Percentiles rank a stretch among this genome's conserved stretches.
phyloP scores from a whole-genome alignment of 1,140 invertebrate species.

The Babylonia areolata region DNA sequence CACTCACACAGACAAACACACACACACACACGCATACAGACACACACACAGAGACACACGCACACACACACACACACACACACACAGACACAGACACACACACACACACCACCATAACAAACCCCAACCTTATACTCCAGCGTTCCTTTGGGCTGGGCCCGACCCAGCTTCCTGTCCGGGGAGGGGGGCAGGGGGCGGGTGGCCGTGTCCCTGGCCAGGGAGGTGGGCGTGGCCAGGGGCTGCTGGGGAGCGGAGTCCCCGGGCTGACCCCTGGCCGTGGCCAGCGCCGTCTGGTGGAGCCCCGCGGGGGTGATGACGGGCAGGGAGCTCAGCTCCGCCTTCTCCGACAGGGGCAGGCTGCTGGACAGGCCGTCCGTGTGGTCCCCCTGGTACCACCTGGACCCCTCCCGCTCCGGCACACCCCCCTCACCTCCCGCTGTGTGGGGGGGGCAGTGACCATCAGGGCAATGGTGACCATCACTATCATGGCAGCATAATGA shows the following conservation, averaged over 20 bases:
- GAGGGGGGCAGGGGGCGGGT: not conserved
- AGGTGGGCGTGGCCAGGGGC: not conserved
- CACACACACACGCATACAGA: not conserved
- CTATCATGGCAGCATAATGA: too few species aligned
- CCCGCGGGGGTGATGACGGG: slow-evolving; percentile 29
- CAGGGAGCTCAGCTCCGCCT: slow-evolving; percentile 19
- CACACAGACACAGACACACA: not conserved
- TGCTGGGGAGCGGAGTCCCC: not conserved
- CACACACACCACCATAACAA: too few species aligned
- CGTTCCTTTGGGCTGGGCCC: slow-evolving; percentile 47
- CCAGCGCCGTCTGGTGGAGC: slow-evolving; percentile 38
- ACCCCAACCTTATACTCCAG: slow-evolving; percentile 42
- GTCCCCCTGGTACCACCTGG: not conserved
- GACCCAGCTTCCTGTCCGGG: slow-evolving; percentile 40
- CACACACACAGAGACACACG: too few species aligned
- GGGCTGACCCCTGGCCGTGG: not conserved
- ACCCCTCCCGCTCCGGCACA: not conserved
- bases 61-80: not conserved
- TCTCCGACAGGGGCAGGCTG: not conserved
- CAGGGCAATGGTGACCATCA: too few species aligned
- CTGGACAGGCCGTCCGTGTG: not conserved
- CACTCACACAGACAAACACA: not conserved
- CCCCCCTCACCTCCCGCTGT: too few species aligned
- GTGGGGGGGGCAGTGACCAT: too few species aligned
- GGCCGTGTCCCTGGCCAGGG: not conserved